Percentiles rank a stretch among this genome's conserved stretches.
Conservation (phyloP, 1,140 invertebrate genomes). For the Caenorhabditis inopinata region DNA sequence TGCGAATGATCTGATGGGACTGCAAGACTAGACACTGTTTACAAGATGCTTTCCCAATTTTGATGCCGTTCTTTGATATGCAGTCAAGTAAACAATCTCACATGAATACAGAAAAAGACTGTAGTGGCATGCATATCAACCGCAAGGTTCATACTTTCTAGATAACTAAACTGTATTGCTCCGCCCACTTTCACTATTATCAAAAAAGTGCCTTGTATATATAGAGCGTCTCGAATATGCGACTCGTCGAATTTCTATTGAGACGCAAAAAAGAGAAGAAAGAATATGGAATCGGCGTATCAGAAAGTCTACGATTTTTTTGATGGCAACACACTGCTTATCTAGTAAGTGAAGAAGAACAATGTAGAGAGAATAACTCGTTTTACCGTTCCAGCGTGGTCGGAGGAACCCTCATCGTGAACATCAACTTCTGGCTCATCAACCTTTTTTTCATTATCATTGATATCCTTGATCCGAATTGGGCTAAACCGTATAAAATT, state of each 20-base stretch:
- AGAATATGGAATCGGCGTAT: constrained; percentile 24
- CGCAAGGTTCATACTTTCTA: background rate
- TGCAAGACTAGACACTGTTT: no score
- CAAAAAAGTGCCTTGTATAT: constrained; percentile 5
- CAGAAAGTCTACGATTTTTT: constrained; percentile 14
- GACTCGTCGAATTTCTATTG: background rate
- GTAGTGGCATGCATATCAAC: background rate
- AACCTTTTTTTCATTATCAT: constrained; percentile 40
- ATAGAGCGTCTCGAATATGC: background rate
- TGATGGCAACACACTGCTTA: background rate
- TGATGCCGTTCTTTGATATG: no score
- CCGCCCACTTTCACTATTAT: background rate
- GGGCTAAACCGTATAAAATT: constrained; percentile 42
- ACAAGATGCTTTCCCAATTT: no score
- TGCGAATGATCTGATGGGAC: no score
- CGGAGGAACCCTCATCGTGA: constrained; percentile 25
- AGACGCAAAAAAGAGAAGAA: background rate
- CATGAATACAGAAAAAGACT: background rate
- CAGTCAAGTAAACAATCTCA: background rate
- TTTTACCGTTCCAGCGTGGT: constrained; percentile 29
- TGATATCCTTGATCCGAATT: constrained; percentile 41
- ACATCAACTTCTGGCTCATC: constrained; percentile 18
- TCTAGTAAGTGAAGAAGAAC: background rate
- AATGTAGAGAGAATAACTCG: background rate
- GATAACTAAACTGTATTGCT: constrained; percentile 20